Conservation (phyloP, 1,140 invertebrate species). For the Drosophila paulistorum region DNA sequence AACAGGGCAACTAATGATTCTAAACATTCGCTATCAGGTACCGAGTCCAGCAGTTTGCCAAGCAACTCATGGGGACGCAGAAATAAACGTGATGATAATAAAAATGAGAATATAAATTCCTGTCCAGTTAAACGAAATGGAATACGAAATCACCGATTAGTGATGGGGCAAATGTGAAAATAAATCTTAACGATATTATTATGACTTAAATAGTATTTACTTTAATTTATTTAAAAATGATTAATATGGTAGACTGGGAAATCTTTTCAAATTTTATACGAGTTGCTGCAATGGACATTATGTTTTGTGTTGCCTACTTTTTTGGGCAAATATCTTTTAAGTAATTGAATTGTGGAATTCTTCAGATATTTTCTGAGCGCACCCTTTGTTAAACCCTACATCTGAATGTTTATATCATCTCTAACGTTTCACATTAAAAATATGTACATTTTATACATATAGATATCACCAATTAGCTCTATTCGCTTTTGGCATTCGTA, state of each 20-base stretch:
- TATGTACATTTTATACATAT: background rate
- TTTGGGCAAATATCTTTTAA: no score
- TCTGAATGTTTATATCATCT: background rate
- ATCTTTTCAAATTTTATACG: no score
- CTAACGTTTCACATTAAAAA: background rate
- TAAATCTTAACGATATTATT: no score
- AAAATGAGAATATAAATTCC: constrained; percentile 82
- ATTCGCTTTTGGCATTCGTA: constrained; percentile 18
- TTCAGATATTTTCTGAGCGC: background rate
- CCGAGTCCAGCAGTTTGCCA: constrained; percentile 76
- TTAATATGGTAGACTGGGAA: no score
- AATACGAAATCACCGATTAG: constrained; percentile 7
- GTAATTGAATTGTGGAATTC: no score
- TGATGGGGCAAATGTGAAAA: background rate
- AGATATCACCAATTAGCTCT: constrained; percentile 36
- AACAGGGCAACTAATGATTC: constrained; percentile 77
- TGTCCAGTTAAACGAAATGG: constrained; percentile 41
- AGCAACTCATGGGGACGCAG: constrained; percentile 80
- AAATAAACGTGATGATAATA: constrained; percentile 81
- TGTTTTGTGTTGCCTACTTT: no score
- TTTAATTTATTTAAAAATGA: no score
- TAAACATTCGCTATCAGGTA: constrained; percentile 76
- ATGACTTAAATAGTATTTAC: no score
- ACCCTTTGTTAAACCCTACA: background rate
- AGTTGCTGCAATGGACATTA: no score